Evolutionary conservation across 2,888 invertebrate genomes (phyloP).

Genomic region (Cryptocheilus praepositus): DNA sequence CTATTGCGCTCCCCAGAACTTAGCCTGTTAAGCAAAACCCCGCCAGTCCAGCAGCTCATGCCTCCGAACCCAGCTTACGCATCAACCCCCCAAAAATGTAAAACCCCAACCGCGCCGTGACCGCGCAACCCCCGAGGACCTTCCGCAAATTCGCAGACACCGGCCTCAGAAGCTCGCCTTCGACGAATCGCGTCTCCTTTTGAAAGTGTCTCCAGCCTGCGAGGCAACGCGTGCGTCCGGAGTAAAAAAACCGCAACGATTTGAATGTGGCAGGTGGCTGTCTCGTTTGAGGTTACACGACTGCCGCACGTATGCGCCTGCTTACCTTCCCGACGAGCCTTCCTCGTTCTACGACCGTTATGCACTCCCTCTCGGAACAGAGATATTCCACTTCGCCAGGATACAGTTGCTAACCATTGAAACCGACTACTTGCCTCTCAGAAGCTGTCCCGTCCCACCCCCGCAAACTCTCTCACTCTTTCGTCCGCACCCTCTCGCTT

Average conservation of each 20-base stretch:
- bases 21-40: too few relatives aligned
- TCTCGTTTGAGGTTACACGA: conserved; percentile 40
- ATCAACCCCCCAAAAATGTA: too few relatives aligned
- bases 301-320: conserved; percentile 38
- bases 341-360: not conserved
- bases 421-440: conserved; percentile 30
- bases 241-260: conserved; percentile 39
- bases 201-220: too few relatives aligned
- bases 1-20: too few relatives aligned
- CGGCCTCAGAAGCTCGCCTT: too few relatives aligned
- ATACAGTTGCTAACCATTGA: conserved; percentile 45
- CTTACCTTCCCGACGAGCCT: conserved; percentile 5
- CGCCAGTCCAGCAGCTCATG: too few relatives aligned
- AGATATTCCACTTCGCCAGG: conserved; percentile 25
- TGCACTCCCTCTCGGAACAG: conserved; percentile 15
- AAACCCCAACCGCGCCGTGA: too few relatives aligned
- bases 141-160: too few relatives aligned
- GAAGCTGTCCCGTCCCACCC: conserved; percentile 1
- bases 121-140: too few relatives aligned
- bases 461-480: conserved; percentile 38
- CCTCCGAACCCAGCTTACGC: too few relatives aligned
- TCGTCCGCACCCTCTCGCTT: not conserved
- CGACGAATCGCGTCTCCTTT: too few relatives aligned
- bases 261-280: conserved; percentile 41
- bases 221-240: not conserved